phyloP scores from a whole-genome alignment of 2,888 invertebrate species.

The Erebia epiphron region DNA sequence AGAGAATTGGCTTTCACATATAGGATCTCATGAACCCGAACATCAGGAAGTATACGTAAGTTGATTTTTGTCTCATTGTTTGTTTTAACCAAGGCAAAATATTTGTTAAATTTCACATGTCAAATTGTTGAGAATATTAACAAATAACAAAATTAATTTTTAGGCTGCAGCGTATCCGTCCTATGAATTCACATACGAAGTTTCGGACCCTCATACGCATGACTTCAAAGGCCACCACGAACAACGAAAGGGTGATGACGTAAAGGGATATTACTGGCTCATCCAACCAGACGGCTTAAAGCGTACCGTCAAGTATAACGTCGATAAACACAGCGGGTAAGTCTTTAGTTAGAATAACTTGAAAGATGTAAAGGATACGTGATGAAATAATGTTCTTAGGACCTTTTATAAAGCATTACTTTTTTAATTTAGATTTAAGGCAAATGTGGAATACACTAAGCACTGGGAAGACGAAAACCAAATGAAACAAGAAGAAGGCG shows the following conservation, averaged over 20 bases:
- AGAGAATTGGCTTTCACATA: conserved; percentile 55
- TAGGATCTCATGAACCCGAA: conserved; percentile 58
- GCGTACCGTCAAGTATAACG: conserved; percentile 76
- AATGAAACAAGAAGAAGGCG: conserved; percentile 33
- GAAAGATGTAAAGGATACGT: not conserved
- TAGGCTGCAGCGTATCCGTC: conserved; percentile 75
- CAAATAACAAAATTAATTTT: not conserved
- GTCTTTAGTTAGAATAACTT: conserved; percentile 22
- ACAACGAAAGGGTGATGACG: conserved; percentile 73
- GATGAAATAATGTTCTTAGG: not conserved
- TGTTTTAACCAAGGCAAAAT: not conserved
- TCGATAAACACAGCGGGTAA: conserved; percentile 79
- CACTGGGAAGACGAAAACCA: conserved; percentile 32
- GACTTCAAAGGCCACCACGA: conserved; percentile 81
- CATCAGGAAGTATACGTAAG: conserved; percentile 75
- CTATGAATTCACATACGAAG: conserved; percentile 81
- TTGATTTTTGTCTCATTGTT: conserved; percentile 19
- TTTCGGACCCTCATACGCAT: conserved; percentile 81
- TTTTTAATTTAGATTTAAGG: conserved; percentile 44
- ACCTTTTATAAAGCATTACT: not conserved
- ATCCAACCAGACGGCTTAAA: conserved; percentile 79
- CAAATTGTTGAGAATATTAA: too few species aligned
- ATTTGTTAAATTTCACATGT: not conserved
- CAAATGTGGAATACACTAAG: conserved; percentile 44
- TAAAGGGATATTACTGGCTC: conserved; percentile 80